Percentiles rank a stretch among this genome's conserved stretches.
phyloP scores from a whole-genome alignment of 2,888 invertebrate genomes.

The Sturmia bella region DNA sequence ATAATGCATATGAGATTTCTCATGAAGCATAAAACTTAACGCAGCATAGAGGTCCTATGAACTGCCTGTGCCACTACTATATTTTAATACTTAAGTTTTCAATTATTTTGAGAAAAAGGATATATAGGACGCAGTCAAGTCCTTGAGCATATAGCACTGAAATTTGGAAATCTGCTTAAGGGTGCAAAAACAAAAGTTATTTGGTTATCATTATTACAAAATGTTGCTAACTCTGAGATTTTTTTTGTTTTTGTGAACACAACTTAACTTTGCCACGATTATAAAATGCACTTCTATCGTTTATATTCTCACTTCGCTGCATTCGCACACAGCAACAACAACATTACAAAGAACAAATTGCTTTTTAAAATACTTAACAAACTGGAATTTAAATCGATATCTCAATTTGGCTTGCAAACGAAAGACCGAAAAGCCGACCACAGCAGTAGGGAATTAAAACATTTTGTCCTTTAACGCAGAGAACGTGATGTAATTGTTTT shows the following conservation, averaged over 20 bases:
- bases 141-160: neutral
- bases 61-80: too few species aligned
- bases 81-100: too few species aligned
- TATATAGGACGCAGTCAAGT: too few species aligned
- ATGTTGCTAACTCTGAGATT: slow-evolving; percentile 32
- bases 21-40: too few species aligned
- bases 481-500: slow-evolving; percentile 68
- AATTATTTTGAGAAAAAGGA: neutral
- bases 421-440: slow-evolving; percentile 37
- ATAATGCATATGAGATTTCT: too few species aligned
- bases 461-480: slow-evolving; percentile 56
- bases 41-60: too few species aligned
- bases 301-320: slow-evolving; percentile 54
- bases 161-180: too few species aligned
- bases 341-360: slow-evolving; percentile 23
- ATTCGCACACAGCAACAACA: slow-evolving; percentile 1
- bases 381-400: slow-evolving; percentile 58
- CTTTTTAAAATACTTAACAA: slow-evolving; percentile 49
- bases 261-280: slow-evolving; percentile 28
- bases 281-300: slow-evolving; percentile 48
- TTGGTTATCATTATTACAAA: too few species aligned
- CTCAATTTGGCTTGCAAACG: slow-evolving; percentile 36
- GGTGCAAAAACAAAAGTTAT: too few species aligned
- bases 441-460: slow-evolving; percentile 58
- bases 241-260: slow-evolving; percentile 16